A percentile compares a stretch with the other conserved stretches of the same genome.
Conservation (phyloP, 1,140 invertebrate genomes). For the Musca vetustissima region DNA sequence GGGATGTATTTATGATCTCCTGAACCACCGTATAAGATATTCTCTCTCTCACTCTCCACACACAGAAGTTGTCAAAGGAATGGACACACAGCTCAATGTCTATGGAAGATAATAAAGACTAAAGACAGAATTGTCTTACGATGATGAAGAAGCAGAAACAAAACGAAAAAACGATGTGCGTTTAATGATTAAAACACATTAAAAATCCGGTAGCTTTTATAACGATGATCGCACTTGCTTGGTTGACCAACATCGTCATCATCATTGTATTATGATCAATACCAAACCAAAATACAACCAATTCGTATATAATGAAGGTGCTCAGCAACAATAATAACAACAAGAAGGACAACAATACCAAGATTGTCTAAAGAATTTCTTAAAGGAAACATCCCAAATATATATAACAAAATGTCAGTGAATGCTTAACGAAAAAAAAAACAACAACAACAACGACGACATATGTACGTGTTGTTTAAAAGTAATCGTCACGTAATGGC, state of each 20-base stretch:
- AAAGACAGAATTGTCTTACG: too few species aligned
- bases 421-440: too few species aligned
- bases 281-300: not conserved
- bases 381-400: constrained; percentile 4
- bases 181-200: constrained; percentile 53
- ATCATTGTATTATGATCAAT: not conserved
- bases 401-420: too few species aligned
- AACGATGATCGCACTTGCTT: constrained; percentile 26
- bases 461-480: constrained; percentile 18
- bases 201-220: constrained; percentile 28
- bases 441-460: too few species aligned
- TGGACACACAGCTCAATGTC: too few species aligned
- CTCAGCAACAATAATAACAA: not conserved
- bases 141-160: too few species aligned
- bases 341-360: not conserved
- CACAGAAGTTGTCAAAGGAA: too few species aligned
- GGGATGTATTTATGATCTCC: too few species aligned
- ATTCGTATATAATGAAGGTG: not conserved
- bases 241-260: not conserved
- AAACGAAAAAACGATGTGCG: constrained; percentile 18
- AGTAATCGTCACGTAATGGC: constrained; percentile 22
- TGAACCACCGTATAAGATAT: too few species aligned
- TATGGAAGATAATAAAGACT: too few species aligned
- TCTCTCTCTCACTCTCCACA: too few species aligned
- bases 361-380: not conserved